phyloP scores from a whole-genome alignment of 2,888 invertebrate genomes.

The Thereva unica region DNA sequence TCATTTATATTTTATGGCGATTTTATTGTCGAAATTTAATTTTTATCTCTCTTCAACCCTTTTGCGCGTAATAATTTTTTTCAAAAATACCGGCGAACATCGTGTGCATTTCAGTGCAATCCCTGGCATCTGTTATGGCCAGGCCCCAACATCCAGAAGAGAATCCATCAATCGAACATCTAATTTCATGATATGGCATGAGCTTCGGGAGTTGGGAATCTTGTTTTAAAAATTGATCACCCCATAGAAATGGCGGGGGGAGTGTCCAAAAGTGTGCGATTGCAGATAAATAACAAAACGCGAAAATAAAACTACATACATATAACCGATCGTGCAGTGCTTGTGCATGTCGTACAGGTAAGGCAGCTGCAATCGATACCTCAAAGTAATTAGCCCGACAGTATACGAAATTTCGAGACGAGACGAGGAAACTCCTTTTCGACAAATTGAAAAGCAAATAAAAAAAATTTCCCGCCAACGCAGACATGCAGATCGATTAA shows the following conservation, averaged over 20 bases:
- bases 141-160: conserved; percentile 1
- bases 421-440: no score
- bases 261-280: neutral
- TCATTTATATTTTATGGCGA: conserved; percentile 42
- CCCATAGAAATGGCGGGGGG: neutral
- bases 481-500: no score
- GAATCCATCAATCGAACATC: conserved; percentile 24
- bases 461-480: no score
- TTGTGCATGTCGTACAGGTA: no score
- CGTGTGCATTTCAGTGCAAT: conserved; percentile 8
- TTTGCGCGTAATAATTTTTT: neutral
- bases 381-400: no score
- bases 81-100: neutral
- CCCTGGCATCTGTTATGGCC: neutral
- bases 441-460: no score
- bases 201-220: conserved; percentile 8
- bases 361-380: no score
- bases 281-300: no score
- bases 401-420: no score
- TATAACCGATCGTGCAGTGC: no score
- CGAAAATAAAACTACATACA: no score
- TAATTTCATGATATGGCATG: conserved; percentile 7
- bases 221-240: neutral
- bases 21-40: conserved; percentile 43
- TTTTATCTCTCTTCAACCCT: conserved; percentile 29